These are phyloP conservation scores for Chelmon rostratus DNA, from an alignment of 2,797 vertebrate species.

Conservation along the genomic window DNA sequence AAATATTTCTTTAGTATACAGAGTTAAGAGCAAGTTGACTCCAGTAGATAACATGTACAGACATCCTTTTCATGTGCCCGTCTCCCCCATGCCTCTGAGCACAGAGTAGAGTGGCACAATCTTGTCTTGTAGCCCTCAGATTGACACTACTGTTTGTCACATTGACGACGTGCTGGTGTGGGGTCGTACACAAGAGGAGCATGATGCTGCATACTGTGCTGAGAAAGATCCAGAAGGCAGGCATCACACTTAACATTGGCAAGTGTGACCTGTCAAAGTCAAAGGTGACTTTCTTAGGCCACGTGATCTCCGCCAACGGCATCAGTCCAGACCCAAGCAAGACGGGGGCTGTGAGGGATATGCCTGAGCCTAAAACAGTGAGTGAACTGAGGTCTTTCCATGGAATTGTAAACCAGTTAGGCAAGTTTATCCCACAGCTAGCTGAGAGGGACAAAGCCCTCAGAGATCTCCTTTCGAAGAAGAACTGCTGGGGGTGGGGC, in stretches of 20 bases:
- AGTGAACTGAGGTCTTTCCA: neutral
- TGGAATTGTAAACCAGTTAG: neutral
- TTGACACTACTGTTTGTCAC: neutral
- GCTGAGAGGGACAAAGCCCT: neutral
- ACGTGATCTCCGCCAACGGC: neutral
- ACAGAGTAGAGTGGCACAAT: too few species aligned
- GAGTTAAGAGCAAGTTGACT: too few species aligned
- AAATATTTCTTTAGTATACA: too few species aligned
- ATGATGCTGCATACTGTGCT: neutral
- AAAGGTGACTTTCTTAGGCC: neutral
- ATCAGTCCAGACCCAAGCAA: neutral
- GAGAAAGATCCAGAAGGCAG: neutral
- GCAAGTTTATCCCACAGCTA: neutral
- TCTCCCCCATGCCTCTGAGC: too few species aligned
- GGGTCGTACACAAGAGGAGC: neutral
- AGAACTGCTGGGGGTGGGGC: conserved; percentile 2
- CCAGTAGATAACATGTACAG: too few species aligned
- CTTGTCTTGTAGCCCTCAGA: too few species aligned
- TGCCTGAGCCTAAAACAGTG: neutral
- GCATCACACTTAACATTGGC: neutral
- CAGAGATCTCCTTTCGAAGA: neutral
- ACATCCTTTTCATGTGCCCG: too few species aligned
- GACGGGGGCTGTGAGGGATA: neutral
- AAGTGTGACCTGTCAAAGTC: neutral
- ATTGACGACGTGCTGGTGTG: neutral